Conservation (phyloP, 2,797 vertebrate species). For the Tapirus indicus region DNA sequence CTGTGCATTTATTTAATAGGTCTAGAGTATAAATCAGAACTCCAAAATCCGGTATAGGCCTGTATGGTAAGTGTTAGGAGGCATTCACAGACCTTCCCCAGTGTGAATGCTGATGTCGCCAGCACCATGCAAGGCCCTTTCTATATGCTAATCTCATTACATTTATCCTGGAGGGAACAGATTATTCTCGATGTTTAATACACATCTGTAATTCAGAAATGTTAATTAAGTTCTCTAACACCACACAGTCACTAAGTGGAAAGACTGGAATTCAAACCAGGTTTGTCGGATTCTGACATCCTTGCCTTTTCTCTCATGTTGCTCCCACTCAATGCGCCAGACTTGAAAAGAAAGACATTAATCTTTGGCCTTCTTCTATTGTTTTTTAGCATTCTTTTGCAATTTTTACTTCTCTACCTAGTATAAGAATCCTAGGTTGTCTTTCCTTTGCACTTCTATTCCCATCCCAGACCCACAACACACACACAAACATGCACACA, state of each 20-base stretch:
- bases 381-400: not conserved
- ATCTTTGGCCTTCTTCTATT: not conserved
- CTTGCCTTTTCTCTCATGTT: not conserved
- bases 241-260: not conserved
- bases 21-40: not conserved
- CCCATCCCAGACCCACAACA: not conserved
- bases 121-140: not conserved
- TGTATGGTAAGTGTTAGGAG: not conserved
- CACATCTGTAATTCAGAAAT: not conserved
- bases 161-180: not conserved
- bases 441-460: not conserved
- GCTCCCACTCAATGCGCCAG: not conserved
- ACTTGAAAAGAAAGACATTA: not conserved
- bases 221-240: not conserved
- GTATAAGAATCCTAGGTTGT: not conserved
- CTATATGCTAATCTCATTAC: not conserved
- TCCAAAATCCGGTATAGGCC: not conserved
- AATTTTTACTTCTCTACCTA: not conserved
- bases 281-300: not conserved
- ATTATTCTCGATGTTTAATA: not conserved
- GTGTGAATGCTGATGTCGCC: not conserved
- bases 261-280: not conserved
- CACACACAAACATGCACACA: not conserved
- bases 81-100: not conserved
- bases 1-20: not conserved